These are phyloP conservation scores for Sebastiscus albofasciatus DNA, from an alignment of 2,797 vertebrate species.

Conservation along the genomic window DNA sequence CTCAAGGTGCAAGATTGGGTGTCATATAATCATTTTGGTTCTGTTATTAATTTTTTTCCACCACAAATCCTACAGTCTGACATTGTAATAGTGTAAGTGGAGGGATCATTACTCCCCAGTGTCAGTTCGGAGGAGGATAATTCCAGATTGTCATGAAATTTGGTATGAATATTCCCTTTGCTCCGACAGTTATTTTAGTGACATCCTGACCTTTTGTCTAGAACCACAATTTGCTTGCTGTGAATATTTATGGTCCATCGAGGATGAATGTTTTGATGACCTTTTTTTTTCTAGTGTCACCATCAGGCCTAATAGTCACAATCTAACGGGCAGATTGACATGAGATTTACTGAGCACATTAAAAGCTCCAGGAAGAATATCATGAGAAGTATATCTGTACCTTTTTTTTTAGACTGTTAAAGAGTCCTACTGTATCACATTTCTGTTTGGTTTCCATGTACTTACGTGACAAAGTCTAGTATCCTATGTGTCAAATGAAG, in stretches of 20 bases:
- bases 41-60: neutral
- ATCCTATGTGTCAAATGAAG: neutral
- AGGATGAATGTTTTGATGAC: neutral
- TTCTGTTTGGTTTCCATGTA: neutral
- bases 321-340: neutral
- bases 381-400: neutral
- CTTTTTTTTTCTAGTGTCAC: neutral
- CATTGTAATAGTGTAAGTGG: neutral
- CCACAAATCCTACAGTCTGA: neutral
- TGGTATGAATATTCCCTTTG: neutral
- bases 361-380: neutral
- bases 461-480: neutral
- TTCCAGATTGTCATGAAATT: neutral
- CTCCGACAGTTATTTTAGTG: neutral
- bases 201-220: neutral
- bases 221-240: neutral
- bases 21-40: neutral
- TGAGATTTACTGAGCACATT: neutral
- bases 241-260: neutral
- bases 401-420: neutral
- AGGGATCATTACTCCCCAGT: neutral
- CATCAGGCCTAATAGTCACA: neutral
- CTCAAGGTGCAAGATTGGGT: neutral
- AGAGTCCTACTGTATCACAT: neutral
- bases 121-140: neutral